These are phyloP conservation scores for Anomalospiza imberbis DNA, from an alignment of 2,797 vertebrate genomes.

Conservation along the genomic window DNA sequence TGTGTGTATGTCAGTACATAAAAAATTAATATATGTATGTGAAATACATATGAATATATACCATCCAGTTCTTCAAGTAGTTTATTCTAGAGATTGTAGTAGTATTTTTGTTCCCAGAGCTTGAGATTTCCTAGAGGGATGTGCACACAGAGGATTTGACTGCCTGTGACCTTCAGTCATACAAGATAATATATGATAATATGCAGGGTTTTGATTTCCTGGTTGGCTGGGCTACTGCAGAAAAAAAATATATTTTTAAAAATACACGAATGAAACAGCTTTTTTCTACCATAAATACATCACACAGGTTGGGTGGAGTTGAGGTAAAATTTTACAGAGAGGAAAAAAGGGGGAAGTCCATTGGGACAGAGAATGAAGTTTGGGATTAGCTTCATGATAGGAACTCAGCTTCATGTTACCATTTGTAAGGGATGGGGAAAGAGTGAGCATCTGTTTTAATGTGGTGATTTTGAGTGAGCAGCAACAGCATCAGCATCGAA, in stretches of 20 bases:
- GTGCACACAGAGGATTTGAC: accelerated
- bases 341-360: not conserved
- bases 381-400: not conserved
- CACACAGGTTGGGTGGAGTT: not conserved
- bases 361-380: not conserved
- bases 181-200: not conserved
- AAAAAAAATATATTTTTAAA: not conserved
- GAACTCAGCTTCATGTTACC: not conserved
- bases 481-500: not conserved
- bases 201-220: not conserved
- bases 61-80: not conserved
- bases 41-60: not conserved
- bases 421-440: not conserved
- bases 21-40: not conserved
- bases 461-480: not conserved
- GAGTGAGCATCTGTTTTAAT: not conserved
- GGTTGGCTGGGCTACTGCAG: not conserved
- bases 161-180: not conserved
- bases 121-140: not conserved
- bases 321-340: not conserved
- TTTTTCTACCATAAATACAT: not conserved
- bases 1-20: not conserved
- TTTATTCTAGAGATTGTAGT: not conserved
- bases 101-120: not conserved
- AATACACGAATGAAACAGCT: not conserved